Base-by-base conservation (phyloP, 2,888 invertebrate species). In the Protodeltote pygarga region DNA sequence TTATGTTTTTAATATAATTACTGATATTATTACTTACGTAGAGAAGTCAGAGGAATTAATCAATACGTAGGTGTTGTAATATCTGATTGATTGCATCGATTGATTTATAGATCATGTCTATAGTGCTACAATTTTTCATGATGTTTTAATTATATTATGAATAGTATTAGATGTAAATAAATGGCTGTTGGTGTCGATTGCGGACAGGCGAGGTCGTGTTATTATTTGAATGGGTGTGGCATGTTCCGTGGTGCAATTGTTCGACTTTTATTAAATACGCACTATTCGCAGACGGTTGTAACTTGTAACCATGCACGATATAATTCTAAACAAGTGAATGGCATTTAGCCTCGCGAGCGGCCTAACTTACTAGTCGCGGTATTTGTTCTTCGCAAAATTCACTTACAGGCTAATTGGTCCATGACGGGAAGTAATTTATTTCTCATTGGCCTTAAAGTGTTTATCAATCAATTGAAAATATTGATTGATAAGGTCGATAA, bases 191-290 rank as follows among this genome's bases (percentile, higher is more conserved):
- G 16, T 33, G 23, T 38, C 19, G 13, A 13, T 20, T 45, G 21
- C 23, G 14, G 25, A 25, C 39, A 31, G 50, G 29, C 71, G 58
- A 73, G 73, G 73, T 61, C 71, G 45, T 15, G 24, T 48, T 60
- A 62, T 69, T 68, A 75, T 76, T 77, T 71, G 79, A 77, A 77
- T 81, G 80, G 84, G 83, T 76, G 80, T 71, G 80, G 73, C 65
- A 24, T 62, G 65, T 46, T 65, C 60, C 59, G 51, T 62, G 55
- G 47, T 57, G 64, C 47, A 57, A 64, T 63, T 60, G 64, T 60
- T 37, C 29, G 27, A 14, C 45, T 32, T 32, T 21, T 39, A 11
- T 37, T 35, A 35, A 50, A 47, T 64, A 70, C 46, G 66, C 66
- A 69, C 59, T 54, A 59, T 55, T 64, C 54, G 57, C 51, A 37